Percentiles rank a stretch among this genome's conserved stretches.
phyloP scores from a whole-genome alignment of 2,888 invertebrate genomes.

The Cistogaster globosa region DNA sequence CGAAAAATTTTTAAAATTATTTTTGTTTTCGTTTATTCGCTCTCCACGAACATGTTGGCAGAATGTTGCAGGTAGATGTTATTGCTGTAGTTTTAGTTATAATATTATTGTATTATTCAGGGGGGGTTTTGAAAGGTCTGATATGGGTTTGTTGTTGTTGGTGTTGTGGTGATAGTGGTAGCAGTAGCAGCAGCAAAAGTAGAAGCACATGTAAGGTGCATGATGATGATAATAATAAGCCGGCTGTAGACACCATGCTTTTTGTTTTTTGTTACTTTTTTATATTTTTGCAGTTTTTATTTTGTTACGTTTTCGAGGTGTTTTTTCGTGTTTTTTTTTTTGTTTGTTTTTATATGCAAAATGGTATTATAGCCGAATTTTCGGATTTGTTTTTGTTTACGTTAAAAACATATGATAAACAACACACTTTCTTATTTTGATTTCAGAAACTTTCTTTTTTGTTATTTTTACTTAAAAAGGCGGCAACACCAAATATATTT shows the following conservation, averaged over 20 bases:
- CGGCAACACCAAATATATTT: neutral
- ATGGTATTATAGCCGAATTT: conserved; percentile 51
- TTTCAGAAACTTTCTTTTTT: conserved; percentile 23
- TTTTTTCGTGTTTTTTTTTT: conserved; percentile 40
- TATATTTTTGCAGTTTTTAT: conserved; percentile 57
- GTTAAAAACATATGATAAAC: conserved; percentile 60
- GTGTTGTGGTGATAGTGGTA: conserved; percentile 14
- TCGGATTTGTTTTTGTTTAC: conserved; percentile 54
- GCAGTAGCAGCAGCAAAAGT: conserved; percentile 40
- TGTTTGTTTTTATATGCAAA: conserved; percentile 39
- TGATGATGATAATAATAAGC: conserved; percentile 67
- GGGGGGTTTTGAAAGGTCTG: neutral
- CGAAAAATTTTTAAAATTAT: conserved; percentile 60
- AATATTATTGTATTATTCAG: conserved; percentile 38
- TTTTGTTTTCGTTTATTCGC: conserved; percentile 59
- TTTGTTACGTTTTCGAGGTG: conserved; percentile 63
- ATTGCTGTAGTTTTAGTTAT: conserved; percentile 41
- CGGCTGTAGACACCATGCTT: conserved; percentile 65
- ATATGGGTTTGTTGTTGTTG: neutral
- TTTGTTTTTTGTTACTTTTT: conserved; percentile 33
- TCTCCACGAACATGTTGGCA: conserved; percentile 46
- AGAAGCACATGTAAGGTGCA: conserved; percentile 69
- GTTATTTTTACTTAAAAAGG: conserved; percentile 4
- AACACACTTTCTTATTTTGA: conserved; percentile 58
- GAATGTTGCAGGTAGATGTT: conserved; percentile 22